Percentiles rank a stretch among this genome's conserved stretches.
phyloP scores from a whole-genome alignment of 2,888 invertebrate genomes.

The Hirtodrosophila confusa region DNA sequence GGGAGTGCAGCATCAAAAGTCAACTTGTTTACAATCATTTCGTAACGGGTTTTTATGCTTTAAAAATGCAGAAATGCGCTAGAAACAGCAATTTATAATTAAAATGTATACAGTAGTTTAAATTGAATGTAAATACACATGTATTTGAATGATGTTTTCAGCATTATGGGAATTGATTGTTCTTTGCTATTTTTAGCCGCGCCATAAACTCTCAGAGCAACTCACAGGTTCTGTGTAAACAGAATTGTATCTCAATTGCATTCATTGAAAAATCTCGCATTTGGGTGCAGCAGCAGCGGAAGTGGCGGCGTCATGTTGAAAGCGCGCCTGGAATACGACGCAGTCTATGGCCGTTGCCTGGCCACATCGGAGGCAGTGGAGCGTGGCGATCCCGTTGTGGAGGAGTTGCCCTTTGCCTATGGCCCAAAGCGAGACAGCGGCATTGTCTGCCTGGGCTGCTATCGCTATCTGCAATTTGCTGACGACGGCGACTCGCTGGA shows the following conservation, averaged over 20 bases:
- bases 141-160: too few relatives aligned
- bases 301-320: slow-evolving; percentile 75
- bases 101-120: not conserved
- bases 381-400: slow-evolving; percentile 89
- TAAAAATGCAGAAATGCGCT: not conserved
- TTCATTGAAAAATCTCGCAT: slow-evolving; percentile 20
- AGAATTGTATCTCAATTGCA: slow-evolving; percentile 20
- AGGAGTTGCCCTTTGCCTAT: slow-evolving; percentile 89
- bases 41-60: not conserved
- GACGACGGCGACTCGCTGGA: slow-evolving; percentile 82
- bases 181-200: slow-evolving; percentile 33
- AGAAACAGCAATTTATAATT: not conserved
- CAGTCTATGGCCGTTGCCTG: slow-evolving; percentile 89
- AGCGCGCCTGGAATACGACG: slow-evolving; percentile 84
- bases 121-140: not conserved
- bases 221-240: slow-evolving; percentile 12
- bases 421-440: slow-evolving; percentile 91
- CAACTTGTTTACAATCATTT: not conserved
- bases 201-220: slow-evolving; percentile 12
- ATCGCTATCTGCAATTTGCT: slow-evolving; percentile 85
- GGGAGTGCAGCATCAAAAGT: not conserved
- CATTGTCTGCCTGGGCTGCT: slow-evolving; percentile 91
- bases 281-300: slow-evolving; percentile 20
- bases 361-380: slow-evolving; percentile 88
- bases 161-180: not conserved